phyloP scores from a whole-genome alignment of 2,888 invertebrate species.

The Nomada fabriciana region DNA sequence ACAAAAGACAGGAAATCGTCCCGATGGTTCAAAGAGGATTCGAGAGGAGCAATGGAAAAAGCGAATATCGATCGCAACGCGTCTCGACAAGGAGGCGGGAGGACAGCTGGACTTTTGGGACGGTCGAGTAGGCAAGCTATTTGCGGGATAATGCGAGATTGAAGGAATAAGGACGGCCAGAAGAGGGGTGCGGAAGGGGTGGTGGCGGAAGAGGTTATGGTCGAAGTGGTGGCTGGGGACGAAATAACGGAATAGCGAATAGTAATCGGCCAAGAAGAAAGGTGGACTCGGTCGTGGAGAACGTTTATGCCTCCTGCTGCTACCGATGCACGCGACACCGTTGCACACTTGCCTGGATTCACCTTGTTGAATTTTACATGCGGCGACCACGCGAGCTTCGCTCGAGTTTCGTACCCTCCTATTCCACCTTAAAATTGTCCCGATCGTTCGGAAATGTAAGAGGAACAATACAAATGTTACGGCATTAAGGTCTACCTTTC shows the following conservation, averaged over 20 bases:
- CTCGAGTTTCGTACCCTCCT: constrained; percentile 5
- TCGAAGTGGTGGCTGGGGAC: constrained; percentile 61
- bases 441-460: background rate
- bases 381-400: constrained; percentile 56
- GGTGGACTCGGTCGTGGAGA: constrained; percentile 34
- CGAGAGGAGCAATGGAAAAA: constrained; percentile 51
- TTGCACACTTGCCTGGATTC: constrained; percentile 71
- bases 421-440: constrained; percentile 41
- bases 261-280: constrained; percentile 62
- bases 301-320: constrained; percentile 50
- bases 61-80: constrained; percentile 63
- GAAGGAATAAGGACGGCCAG: constrained; percentile 75
- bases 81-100: constrained; percentile 56
- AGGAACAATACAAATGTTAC: background rate
- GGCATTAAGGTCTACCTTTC: background rate
- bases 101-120: constrained; percentile 72
- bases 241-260: constrained; percentile 73
- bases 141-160: constrained; percentile 79
- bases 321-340: constrained; percentile 55
- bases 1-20: constrained; percentile 57
- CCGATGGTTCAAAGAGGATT: constrained; percentile 56
- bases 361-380: constrained; percentile 76
- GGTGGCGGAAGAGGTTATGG: constrained; percentile 64
- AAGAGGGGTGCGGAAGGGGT: constrained; percentile 59
- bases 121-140: constrained; percentile 76